Evolutionary conservation across 2,888 invertebrate genomes (phyloP).

Genomic region (Andrena chrysosceles): DNA sequence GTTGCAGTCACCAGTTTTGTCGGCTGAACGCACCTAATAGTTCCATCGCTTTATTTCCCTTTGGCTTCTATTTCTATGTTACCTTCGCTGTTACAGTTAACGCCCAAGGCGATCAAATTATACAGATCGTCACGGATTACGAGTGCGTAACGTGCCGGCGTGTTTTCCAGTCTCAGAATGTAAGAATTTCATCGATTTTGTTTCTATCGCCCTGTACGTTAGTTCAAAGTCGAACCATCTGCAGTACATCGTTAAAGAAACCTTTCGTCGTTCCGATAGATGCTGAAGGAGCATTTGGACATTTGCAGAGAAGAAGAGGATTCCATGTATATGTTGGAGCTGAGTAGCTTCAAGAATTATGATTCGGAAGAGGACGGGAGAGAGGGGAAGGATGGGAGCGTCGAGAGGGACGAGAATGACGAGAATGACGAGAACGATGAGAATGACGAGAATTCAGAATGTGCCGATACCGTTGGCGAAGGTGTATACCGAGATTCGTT

Average conservation of each 20-base stretch:
- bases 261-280: conserved; percentile 64
- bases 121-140: conserved; percentile 80
- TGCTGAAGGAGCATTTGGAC: conserved; percentile 81
- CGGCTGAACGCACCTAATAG: too few relatives aligned
- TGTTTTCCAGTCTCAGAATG: conserved; percentile 79
- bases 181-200: conserved; percentile 57
- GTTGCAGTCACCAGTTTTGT: too few relatives aligned
- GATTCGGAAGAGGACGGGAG: conserved; percentile 79
- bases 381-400: too few relatives aligned
- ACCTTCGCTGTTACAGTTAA: conserved; percentile 69
- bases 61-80: conserved; percentile 29
- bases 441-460: conserved; percentile 72
- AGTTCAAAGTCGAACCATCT: background rate
- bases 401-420: too few relatives aligned
- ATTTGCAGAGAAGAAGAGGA: conserved; percentile 83
- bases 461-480: conserved; percentile 16
- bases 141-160: conserved; percentile 82
- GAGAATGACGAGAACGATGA: conserved; percentile 27
- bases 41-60: background rate
- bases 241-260: background rate
- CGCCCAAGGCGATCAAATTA: conserved; percentile 75
- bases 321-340: conserved; percentile 76
- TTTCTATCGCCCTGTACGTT: conserved; percentile 2
- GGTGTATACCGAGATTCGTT: conserved; percentile 25
- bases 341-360: conserved; percentile 75